These are phyloP conservation scores for Catharus minimus DNA, from an alignment of 2,113 vertebrate genomes.

Conservation along the genomic window DNA sequence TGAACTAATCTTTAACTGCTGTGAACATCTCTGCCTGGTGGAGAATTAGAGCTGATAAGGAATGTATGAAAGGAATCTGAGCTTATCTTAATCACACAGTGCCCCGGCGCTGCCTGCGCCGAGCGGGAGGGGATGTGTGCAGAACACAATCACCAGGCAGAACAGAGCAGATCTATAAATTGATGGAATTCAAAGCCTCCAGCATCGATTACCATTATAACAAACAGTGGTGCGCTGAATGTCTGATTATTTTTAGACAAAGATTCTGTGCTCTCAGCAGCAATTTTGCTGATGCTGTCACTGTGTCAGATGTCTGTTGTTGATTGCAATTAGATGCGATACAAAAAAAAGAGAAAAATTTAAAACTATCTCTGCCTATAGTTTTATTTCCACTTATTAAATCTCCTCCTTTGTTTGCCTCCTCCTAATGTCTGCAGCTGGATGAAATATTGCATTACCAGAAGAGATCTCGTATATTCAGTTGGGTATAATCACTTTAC, in stretches of 20 bases:
- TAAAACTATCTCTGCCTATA: slow-evolving; percentile 87
- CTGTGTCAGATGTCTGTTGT: slow-evolving; percentile 98
- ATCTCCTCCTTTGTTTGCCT: slow-evolving; percentile 79
- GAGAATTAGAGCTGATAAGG: slow-evolving; percentile 89
- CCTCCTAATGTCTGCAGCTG: slow-evolving; percentile 77
- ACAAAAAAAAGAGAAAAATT: slow-evolving; percentile 87
- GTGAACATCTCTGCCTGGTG: slow-evolving; percentile 86
- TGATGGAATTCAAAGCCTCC: slow-evolving; percentile 99
- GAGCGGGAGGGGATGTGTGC: slow-evolving; percentile 71
- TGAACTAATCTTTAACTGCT: slow-evolving; percentile 92
- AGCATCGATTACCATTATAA: slow-evolving; percentile 99
- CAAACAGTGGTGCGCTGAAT: slow-evolving; percentile 97
- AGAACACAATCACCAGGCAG: slow-evolving; percentile 93
- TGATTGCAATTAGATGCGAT: slow-evolving; percentile 99
- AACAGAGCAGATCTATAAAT: slow-evolving; percentile 99
- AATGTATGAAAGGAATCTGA: slow-evolving; percentile 89
- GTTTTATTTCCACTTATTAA: slow-evolving; percentile 84
- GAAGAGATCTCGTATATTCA: slow-evolving; percentile 69
- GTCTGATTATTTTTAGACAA: slow-evolving; percentile 99
- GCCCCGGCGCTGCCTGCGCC: slow-evolving; percentile 67
- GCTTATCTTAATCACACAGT: slow-evolving; percentile 93
- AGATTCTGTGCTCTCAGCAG: slow-evolving; percentile 99
- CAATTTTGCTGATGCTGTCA: slow-evolving; percentile 99
- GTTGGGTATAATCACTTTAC: slow-evolving; percentile 53
- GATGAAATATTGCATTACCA: slow-evolving; percentile 70